A percentile compares a stretch with the other conserved stretches of the same genome.
These are phyloP conservation scores for Priocnemis perturbator DNA, from an alignment of 2,888 invertebrate genomes.

Conservation along the genomic window DNA sequence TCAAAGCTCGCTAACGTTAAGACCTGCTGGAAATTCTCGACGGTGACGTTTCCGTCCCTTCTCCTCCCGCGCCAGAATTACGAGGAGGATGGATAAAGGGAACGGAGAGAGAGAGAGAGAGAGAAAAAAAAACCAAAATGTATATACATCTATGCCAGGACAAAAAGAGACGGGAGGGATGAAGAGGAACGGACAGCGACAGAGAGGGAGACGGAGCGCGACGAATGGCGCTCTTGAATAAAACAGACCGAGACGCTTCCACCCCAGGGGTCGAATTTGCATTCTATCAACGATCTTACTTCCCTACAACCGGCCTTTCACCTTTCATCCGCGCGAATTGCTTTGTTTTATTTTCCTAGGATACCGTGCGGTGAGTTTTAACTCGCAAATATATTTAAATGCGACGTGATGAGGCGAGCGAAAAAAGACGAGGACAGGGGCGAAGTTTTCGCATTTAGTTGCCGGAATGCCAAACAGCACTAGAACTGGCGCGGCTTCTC, in stretches of 20 bases:
- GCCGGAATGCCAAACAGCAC: no score
- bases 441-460: background rate
- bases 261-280: constrained; percentile 47
- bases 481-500: background rate
- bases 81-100: background rate
- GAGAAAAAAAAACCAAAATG: background rate
- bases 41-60: constrained; percentile 37
- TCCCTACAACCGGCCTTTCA: constrained; percentile 16
- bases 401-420: no score
- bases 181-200: background rate
- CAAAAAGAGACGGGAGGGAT: background rate
- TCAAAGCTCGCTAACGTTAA: constrained; percentile 20
- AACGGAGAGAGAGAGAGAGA: constrained; percentile 11
- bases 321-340: constrained; percentile 15
- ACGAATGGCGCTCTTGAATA: constrained; percentile 41
- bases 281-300: constrained; percentile 31
- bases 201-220: constrained; percentile 19
- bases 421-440: background rate
- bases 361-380: background rate
- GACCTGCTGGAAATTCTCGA: constrained; percentile 34
- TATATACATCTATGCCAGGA: background rate
- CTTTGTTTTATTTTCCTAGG: background rate
- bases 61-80: constrained; percentile 41
- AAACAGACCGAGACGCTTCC: constrained; percentile 22
- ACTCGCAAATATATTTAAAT: background rate